Evolutionary conservation across 2,888 invertebrate species (phyloP), one percentile per base, ranked within the genome.

Genomic region (Tipula confusa): DNA sequence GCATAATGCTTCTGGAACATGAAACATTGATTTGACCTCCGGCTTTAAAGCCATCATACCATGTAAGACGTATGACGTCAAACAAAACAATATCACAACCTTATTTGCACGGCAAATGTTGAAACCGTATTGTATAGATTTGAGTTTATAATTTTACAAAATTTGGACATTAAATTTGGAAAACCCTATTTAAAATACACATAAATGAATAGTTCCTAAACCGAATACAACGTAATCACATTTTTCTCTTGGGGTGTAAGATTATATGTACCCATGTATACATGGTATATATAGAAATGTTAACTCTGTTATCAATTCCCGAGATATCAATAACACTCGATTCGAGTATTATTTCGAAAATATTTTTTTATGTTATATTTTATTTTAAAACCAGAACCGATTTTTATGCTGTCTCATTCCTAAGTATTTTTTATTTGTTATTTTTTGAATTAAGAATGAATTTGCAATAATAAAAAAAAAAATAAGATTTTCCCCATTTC

Each of bases 311-410:
- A 80, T 80, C 80, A 80, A 80, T 80, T 80, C 80, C 80, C 80
- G 80, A 80, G 80, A 80, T 80, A 80, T 80, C 80, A 80, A 80
- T 80, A 80, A 80, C 80, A 80, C 80, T 80, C 80, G 80, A 80
- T 29, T 80, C 15, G 80, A 80, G 80, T 80, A 29, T 31, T 80
- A 29, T 80, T 80, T 80, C 43, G 43, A 43, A 43, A n/a, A n/a
- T n/a, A n/a, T n/a, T n/a, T n/a, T n/a, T 15, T 43, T 64, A 24
- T 64, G 64, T 64, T 64, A 24, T 43, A 24, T 9, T 64, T 9
- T 64, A 64, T 64, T 64, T 64, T 64, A 80, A 80, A 80, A 80
- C 80, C 80, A 80, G 29, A 80, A 80, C 80, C 29, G 80, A 80
- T 80, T 80, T 80, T 80, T 80, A 80, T 80, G 80, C 80, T 29